Percentiles rank a stretch among this genome's conserved stretches.
These are phyloP conservation scores for Ascidia mentula DNA, from an alignment of 23 tunicate genomes.

Conservation along the genomic window DNA sequence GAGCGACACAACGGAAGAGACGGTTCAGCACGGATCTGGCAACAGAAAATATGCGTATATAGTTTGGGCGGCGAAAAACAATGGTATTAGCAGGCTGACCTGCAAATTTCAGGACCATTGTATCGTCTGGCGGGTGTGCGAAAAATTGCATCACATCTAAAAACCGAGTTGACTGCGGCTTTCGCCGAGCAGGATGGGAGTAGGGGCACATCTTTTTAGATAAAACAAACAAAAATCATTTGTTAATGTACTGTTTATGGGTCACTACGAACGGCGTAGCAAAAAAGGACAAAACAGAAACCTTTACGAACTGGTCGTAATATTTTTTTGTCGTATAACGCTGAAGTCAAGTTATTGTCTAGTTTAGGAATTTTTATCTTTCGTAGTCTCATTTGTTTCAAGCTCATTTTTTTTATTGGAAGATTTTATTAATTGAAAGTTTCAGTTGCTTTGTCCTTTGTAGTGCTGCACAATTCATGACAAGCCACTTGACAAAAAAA, in stretches of 20 bases:
- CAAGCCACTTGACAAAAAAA: no score
- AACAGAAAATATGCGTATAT: no score
- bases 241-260: not conserved
- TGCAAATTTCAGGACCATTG: not conserved
- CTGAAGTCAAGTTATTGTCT: no score
- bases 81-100: no score
- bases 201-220: not conserved
- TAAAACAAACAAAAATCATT: not conserved
- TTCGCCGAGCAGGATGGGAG: not conserved
- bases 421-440: no score
- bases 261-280: not conserved
- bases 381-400: no score
- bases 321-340: not conserved
- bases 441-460: no score
- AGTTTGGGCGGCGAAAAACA: no score
- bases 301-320: not conserved
- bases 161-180: slow-evolving; percentile 1
- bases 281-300: not conserved
- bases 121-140: not conserved
- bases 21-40: not conserved
- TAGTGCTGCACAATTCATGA: no score
- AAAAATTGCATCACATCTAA: slow-evolving; percentile 2
- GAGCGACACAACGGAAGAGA: not conserved
- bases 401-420: no score
- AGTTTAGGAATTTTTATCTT: no score